These are phyloP conservation scores for Uropsilus gracilis DNA, from an alignment of 2,113 vertebrate species.

Conservation along the genomic window DNA sequence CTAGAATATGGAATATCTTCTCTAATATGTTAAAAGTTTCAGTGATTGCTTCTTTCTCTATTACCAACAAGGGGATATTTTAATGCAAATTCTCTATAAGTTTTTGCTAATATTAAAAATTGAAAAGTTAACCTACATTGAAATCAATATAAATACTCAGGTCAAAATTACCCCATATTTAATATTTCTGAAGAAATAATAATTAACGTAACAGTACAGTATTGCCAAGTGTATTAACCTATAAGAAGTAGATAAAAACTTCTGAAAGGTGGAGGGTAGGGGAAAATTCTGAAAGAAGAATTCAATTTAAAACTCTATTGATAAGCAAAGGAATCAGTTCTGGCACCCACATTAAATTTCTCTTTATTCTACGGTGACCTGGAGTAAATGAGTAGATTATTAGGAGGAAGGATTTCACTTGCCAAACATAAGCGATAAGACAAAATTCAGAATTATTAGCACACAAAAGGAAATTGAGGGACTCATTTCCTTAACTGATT, in stretches of 20 bases:
- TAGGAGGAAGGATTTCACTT: background rate
- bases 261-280: background rate
- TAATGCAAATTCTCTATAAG: constrained; percentile 21
- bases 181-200: constrained; percentile 60
- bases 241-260: constrained; percentile 39
- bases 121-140: constrained; percentile 8
- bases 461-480: background rate
- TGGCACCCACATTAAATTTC: background rate
- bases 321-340: background rate
- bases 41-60: background rate
- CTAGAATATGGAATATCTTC: background rate
- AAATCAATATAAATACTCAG: constrained; percentile 54
- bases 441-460: background rate
- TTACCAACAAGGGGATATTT: background rate
- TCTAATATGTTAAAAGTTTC: background rate
- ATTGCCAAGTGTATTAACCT: constrained; percentile 40
- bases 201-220: constrained; percentile 41
- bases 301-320: constrained; percentile 70
- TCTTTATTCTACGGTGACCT: background rate
- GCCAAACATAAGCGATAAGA: background rate
- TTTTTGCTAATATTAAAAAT: constrained; percentile 48
- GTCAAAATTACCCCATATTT: constrained; percentile 47
- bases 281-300: constrained; percentile 38
- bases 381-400: constrained; percentile 42
- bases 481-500: background rate